Conservation (phyloP, 2,888 invertebrate genomes). For the Drosophila leonis region DNA sequence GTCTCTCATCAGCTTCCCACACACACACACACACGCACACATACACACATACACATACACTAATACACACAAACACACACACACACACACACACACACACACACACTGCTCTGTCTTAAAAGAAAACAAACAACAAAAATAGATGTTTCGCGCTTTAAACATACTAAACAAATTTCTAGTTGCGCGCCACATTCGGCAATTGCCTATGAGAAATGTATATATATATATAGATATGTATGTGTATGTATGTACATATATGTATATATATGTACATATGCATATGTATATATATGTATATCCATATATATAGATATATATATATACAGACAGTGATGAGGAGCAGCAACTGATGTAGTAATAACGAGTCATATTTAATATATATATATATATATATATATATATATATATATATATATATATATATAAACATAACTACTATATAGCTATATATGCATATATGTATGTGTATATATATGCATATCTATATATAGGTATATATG, state of each 20-base stretch:
- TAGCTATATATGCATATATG: neutral
- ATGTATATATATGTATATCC: conserved; percentile 4
- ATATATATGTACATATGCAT: neutral
- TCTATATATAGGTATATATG: conserved; percentile 3
- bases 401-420: conserved; percentile 1
- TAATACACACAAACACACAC: neutral
- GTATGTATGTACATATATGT: neutral
- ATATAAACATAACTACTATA: neutral
- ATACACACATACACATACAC: neutral
- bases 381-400: conserved; percentile 21
- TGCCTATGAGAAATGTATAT: conserved; percentile 6
- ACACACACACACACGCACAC: neutral
- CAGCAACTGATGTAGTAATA: conserved; percentile 42
- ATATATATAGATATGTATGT: conserved; percentile 4
- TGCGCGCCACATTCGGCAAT: neutral
- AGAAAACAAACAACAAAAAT: neutral
- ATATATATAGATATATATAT: neutral
- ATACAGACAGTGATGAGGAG: conserved; percentile 20
- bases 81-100: neutral
- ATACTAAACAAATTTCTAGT: conserved; percentile 13
- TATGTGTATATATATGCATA: neutral
- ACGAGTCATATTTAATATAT: conserved; percentile 48
- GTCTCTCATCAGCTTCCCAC: conserved; percentile 1
- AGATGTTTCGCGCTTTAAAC: conserved; percentile 1
- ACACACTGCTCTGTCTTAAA: neutral